phyloP scores from a whole-genome alignment of 2,888 invertebrate genomes.

The Drosophila anceps region DNA sequence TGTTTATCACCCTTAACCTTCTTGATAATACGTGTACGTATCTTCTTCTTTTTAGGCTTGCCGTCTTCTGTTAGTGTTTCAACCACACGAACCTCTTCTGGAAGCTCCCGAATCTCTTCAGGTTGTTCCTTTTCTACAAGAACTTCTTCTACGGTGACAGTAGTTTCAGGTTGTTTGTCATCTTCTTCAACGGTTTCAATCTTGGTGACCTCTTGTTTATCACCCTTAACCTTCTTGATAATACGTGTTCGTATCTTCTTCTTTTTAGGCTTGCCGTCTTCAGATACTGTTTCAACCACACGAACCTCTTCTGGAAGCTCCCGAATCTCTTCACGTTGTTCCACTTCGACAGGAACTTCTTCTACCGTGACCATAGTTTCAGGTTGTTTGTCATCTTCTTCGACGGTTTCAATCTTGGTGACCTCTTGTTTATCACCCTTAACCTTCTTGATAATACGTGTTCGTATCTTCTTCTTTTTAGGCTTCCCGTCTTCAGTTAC shows the following conservation, averaged over 20 bases:
- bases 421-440: conserved; percentile 5
- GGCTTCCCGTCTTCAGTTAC: background rate
- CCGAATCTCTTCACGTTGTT: background rate
- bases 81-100: conserved; percentile 32
- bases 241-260: conserved; percentile 9
- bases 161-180: conserved; percentile 9
- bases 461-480: conserved; percentile 6
- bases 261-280: conserved; percentile 1
- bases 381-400: conserved; percentile 3
- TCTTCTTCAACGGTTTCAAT: conserved; percentile 10
- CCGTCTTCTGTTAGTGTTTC: conserved; percentile 42
- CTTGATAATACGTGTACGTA: conserved; percentile 42
- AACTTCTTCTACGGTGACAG: conserved; percentile 1
- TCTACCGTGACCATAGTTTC: background rate
- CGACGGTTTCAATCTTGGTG: conserved; percentile 21
- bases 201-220: conserved; percentile 19
- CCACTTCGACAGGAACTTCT: background rate
- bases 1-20: conserved; percentile 46
- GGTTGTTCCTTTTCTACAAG: conserved; percentile 18
- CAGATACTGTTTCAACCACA: background rate
- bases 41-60: conserved; percentile 43
- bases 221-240: conserved; percentile 5
- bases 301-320: conserved; percentile 7
- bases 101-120: conserved; percentile 15
- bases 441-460: conserved; percentile 10